Evolutionary conservation across 2,888 invertebrate genomes (phyloP).

Genomic region (Papilio protenor): DNA sequence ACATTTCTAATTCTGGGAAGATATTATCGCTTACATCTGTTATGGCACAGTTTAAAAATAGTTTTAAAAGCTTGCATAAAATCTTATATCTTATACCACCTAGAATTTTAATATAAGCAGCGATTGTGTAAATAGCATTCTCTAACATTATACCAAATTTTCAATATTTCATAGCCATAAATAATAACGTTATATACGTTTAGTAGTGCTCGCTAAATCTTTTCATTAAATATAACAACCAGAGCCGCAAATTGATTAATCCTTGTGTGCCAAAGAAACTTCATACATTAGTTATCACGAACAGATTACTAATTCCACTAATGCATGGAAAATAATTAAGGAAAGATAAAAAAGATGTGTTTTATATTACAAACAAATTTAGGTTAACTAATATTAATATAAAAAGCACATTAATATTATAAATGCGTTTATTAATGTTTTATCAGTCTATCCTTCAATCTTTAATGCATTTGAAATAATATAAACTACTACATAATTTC

Average conservation of each 20-base stretch:
- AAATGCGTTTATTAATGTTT: neutral
- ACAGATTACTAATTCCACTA: conserved; percentile 31
- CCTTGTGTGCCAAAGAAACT: conserved; percentile 37
- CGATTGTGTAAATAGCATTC: too few relatives aligned
- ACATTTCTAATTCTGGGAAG: too few relatives aligned
- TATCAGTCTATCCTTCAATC: too few relatives aligned
- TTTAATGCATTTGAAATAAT: too few relatives aligned
- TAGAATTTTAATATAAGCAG: too few relatives aligned
- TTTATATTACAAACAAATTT: neutral
- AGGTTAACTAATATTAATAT: conserved; percentile 10
- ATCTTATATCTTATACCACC: too few relatives aligned
- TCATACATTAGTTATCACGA: conserved; percentile 34
- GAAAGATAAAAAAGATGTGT: neutral
- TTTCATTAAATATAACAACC: conserved; percentile 17
- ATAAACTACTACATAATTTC: neutral
- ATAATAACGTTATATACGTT: neutral
- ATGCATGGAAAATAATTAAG: conserved; percentile 32
- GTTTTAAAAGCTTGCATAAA: too few relatives aligned
- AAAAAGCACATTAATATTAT: neutral
- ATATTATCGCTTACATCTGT: too few relatives aligned
- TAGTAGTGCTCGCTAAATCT: conserved; percentile 11
- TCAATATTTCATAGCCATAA: neutral
- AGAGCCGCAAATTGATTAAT: conserved; percentile 37
- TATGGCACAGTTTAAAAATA: too few relatives aligned
- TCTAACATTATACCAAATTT: neutral